These are phyloP conservation scores for Limnephilus rhombicus DNA, from an alignment of 2,888 invertebrate genomes.

Conservation along the genomic window DNA sequence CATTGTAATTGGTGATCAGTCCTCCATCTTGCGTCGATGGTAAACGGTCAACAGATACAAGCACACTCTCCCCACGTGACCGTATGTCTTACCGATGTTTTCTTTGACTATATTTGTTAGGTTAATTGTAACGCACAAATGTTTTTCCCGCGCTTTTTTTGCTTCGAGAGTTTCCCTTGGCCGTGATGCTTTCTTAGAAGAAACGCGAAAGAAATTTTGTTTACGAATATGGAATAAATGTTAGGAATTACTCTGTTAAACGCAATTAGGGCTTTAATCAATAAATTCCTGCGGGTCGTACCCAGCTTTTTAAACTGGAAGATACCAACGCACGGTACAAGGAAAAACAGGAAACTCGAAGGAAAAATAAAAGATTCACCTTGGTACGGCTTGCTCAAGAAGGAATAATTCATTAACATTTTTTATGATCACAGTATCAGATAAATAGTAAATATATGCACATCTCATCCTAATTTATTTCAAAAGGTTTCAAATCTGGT, in stretches of 20 bases:
- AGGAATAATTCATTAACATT: too few species aligned
- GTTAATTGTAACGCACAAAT: slow-evolving; percentile 21
- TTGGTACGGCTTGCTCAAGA: background rate
- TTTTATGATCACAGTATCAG: too few species aligned
- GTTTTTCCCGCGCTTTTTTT: slow-evolving; percentile 9
- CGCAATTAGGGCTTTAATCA: background rate
- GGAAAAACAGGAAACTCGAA: background rate
- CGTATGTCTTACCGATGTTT: slow-evolving; percentile 33
- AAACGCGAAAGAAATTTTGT: slow-evolving; percentile 16
- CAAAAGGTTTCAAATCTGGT: background rate
- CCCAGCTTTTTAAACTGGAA: background rate
- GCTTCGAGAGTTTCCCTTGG: slow-evolving; percentile 4
- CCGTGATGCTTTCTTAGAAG: slow-evolving; percentile 22
- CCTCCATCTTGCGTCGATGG: slow-evolving; percentile 21
- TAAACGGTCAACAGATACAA: slow-evolving; percentile 10
- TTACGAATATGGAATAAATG: slow-evolving; percentile 22
- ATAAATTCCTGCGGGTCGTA: background rate
- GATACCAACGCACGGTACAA: background rate
- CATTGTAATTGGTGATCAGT: slow-evolving; percentile 45
- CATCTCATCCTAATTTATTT: background rate
- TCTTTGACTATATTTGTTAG: slow-evolving; percentile 50
- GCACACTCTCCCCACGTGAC: slow-evolving; percentile 11
- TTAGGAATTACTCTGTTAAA: background rate
- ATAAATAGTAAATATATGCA: background rate
- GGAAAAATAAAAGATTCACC: background rate